phyloP scores from a whole-genome alignment of 1,140 invertebrate species.

The Lepidurus arcticus region DNA sequence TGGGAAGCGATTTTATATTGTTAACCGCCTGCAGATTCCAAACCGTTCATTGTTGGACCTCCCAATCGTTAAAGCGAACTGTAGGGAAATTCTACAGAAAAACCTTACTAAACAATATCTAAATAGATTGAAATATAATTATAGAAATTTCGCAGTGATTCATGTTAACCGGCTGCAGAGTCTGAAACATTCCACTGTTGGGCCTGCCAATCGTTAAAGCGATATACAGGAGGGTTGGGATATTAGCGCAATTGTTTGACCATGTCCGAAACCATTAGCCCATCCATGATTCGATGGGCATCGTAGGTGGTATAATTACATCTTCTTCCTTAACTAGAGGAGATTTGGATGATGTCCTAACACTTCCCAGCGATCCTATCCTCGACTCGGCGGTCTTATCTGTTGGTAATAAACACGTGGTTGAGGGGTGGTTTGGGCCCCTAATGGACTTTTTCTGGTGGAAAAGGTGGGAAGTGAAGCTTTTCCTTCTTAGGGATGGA shows the following conservation, averaged over 20 bases:
- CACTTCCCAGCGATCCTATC: neutral
- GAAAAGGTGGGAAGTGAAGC: neutral
- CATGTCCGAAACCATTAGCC: slow-evolving; percentile 9
- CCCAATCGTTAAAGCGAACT: no score
- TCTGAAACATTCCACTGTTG: no score
- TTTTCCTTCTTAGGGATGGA: neutral
- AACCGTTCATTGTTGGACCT: no score
- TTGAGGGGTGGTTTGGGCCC: neutral
- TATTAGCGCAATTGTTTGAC: slow-evolving; percentile 15
- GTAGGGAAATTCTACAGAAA: no score
- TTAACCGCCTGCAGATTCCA: no score
- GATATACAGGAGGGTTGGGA: neutral
- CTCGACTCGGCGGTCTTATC: neutral
- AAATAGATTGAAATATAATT: no score
- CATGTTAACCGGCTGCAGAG: no score
- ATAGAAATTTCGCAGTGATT: no score
- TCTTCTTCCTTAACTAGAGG: neutral
- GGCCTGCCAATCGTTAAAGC: no score
- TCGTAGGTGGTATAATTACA: slow-evolving; percentile 12
- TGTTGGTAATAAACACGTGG: neutral
- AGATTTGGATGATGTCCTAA: neutral
- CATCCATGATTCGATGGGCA: neutral
- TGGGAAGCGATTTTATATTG: no score
- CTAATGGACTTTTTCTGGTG: neutral
- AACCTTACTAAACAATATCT: no score